Conservation (phyloP, 2,888 invertebrate species). For the Eupithecia subfuscata region DNA sequence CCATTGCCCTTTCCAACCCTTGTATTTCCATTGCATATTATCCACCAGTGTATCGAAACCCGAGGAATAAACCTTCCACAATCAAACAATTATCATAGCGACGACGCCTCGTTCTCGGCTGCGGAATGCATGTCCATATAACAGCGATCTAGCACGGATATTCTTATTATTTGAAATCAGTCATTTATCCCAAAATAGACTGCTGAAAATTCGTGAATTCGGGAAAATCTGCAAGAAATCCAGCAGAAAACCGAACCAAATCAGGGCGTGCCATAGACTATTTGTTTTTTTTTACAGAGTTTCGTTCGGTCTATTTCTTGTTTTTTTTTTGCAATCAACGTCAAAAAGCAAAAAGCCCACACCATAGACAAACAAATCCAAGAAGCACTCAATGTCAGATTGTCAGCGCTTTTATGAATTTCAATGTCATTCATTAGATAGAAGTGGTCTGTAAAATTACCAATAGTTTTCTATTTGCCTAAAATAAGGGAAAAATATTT, state of each 20-base stretch:
- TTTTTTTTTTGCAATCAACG: not conserved
- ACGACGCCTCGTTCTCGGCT: constrained; percentile 36
- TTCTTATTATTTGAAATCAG: constrained; percentile 70
- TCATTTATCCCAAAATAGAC: constrained; percentile 81
- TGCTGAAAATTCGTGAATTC: constrained; percentile 70
- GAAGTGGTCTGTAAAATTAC: no score
- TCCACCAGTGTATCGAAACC: constrained; percentile 45
- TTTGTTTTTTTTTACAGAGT: constrained; percentile 4
- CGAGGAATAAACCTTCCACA: constrained; percentile 35
- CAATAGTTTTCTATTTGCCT: no score
- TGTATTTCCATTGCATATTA: constrained; percentile 80
- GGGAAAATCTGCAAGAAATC: constrained; percentile 67
- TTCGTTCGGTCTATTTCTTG: not conserved
- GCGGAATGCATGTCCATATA: constrained; percentile 58
- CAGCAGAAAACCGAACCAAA: constrained; percentile 51
- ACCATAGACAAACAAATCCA: constrained; percentile 3
- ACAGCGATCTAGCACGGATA: constrained; percentile 54
- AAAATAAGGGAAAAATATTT: no score
- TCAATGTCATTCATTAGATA: no score
- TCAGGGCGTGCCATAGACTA: constrained; percentile 29
- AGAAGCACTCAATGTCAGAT: not conserved
- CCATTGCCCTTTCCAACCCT: constrained; percentile 70
- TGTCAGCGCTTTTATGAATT: not conserved
- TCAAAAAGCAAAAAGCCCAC: not conserved
- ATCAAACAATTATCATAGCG: constrained; percentile 39